Evolutionary conservation across 1,140 invertebrate species (phyloP), one percentile per base, ranked within the genome.

Genomic region (Drosophila setifemur): DNA sequence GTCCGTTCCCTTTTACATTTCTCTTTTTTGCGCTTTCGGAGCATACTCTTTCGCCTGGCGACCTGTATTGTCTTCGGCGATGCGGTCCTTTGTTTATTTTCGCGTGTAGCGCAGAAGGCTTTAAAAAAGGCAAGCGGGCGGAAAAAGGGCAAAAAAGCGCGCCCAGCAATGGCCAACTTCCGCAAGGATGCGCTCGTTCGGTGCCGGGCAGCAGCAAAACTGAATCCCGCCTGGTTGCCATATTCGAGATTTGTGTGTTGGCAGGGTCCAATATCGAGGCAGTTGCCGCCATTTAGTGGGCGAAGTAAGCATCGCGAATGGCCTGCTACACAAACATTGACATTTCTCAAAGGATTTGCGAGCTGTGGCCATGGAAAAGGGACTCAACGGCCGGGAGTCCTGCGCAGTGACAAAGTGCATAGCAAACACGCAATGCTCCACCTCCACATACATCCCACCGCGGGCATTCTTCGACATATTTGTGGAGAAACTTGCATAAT

Each of bases 301-400:
- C 43, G 55, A 52, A 61, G 69, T 60, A 45, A 52, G 68, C 68
- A 61, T 35, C 67, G 61, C 61, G 63, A 69, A 67, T 67, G 61
- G 63, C 28, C 61, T 44, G 63, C 23, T 54, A 57, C 50, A 60
- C 79, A 78, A 83, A 83, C 64, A 83, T 83, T 83, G 79, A 85
- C 74, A 61, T 74, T 85, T 83, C 82, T 85, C 78, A 78, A 66
- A 73, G 77, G 77, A 83, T 82, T 82, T 82, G 57, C 73, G 70
- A 64, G 73, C 77, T 49, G 37, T 49, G 66, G 58, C 53, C 61
- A 52, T 67, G 39, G 77, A 42, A 71, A 67, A 29, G 42, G 71
- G 49, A 71, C 70, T 31, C 40, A 25, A 53, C 25, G 31, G 48
- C 48, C 39, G 66, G 42, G 42, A 63, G 43, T 53, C 28, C 44